Conservation (phyloP, 2,888 invertebrate genomes). For the Melanchra persicariae region DNA sequence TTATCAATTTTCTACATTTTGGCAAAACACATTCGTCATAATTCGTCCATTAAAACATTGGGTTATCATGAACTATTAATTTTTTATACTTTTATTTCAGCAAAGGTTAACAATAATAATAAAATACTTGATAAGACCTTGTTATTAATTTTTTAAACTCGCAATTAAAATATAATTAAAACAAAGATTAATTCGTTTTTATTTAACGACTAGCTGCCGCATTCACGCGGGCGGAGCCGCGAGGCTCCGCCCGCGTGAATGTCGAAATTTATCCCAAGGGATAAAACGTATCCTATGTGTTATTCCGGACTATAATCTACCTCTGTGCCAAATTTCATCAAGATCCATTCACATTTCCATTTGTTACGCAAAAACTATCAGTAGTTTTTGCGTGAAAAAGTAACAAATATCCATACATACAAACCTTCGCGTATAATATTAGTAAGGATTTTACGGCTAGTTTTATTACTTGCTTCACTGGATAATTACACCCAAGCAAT, state of each 20-base stretch:
- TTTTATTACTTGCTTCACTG: slow-evolving; percentile 22
- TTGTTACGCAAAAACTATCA: no score
- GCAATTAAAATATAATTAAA: slow-evolving; percentile 24
- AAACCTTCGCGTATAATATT: no score
- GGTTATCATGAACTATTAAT: slow-evolving; percentile 43
- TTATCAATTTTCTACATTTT: slow-evolving; percentile 45
- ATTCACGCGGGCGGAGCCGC: no score
- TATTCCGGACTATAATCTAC: no score
- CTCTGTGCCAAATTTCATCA: no score
- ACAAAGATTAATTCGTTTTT: slow-evolving; percentile 31
- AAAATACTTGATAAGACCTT: slow-evolving; percentile 33
- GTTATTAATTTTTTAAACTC: slow-evolving; percentile 36
- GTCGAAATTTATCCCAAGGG: no score
- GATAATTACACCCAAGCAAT: slow-evolving; percentile 8
- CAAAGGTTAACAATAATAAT: slow-evolving; percentile 31
- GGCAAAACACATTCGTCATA: slow-evolving; percentile 24
- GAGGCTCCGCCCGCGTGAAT: no score
- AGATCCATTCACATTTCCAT: no score
- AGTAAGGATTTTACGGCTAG: background rate
- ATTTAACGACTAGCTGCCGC: no score
- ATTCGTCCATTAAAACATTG: slow-evolving; percentile 2
- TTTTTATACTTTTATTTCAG: slow-evolving; percentile 17
- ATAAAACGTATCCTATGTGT: no score
- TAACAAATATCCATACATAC: no score
- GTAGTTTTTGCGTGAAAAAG: no score